A percentile compares a stretch with the other conserved stretches of the same genome.
Conservation (phyloP, 2,113 vertebrate genomes). For the Elephantulus edwardii region DNA sequence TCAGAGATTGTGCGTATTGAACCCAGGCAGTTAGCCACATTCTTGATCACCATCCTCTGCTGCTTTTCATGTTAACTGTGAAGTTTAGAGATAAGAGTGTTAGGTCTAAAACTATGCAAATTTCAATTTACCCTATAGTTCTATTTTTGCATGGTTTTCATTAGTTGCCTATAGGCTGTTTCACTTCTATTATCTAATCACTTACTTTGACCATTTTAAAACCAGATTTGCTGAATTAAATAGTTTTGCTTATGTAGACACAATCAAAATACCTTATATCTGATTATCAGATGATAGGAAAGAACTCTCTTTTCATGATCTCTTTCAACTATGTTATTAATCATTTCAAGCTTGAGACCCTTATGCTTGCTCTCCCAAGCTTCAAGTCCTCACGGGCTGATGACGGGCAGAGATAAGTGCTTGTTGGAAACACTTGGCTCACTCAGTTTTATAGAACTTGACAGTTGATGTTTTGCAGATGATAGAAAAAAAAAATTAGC, state of each 20-base stretch:
- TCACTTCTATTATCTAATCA: background rate
- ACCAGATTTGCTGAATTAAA: background rate
- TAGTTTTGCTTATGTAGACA: slow-evolving; percentile 4
- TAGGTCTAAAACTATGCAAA: background rate
- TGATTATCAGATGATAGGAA: background rate
- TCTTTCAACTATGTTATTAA: slow-evolving; percentile 1
- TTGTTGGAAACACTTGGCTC: background rate
- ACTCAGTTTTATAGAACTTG: background rate
- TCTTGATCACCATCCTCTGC: background rate
- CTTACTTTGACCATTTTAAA: background rate
- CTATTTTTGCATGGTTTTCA: background rate
- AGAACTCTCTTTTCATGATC: background rate
- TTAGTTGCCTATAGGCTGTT: background rate
- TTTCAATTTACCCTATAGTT: background rate
- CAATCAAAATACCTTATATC: background rate
- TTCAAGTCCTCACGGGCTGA: background rate
- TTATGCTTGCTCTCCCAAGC: background rate
- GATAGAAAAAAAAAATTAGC: slow-evolving; percentile 16
- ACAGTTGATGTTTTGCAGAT: slow-evolving; percentile 8
- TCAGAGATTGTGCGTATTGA: background rate
- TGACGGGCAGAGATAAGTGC: background rate
- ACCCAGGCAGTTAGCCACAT: background rate
- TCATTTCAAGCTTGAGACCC: background rate
- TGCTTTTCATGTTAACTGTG: background rate
- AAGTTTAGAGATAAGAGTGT: background rate